Percentiles rank a stretch among this genome's conserved stretches.
Evolutionary conservation across 2,797 vertebrate species (phyloP).

Genomic region (Schizopygopsis malacanthus): DNA sequence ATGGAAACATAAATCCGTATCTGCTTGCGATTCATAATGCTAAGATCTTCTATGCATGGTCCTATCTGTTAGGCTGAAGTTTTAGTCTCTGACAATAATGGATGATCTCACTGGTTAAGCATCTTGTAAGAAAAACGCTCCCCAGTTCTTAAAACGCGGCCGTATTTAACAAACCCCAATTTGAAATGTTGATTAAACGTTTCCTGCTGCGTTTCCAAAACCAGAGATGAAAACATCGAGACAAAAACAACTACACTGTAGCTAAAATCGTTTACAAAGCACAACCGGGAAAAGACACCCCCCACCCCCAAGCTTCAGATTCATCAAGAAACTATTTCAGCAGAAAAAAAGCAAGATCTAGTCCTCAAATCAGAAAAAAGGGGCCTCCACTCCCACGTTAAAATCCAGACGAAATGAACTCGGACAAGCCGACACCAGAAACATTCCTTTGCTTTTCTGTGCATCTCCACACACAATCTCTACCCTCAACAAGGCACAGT

Average conservation of each 20-base stretch:
- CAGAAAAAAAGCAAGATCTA: constrained; percentile 60
- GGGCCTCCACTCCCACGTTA: constrained; percentile 60
- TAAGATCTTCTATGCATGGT: constrained; percentile 3
- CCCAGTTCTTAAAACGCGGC: constrained; percentile 75
- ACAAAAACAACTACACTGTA: constrained; percentile 59
- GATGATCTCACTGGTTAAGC: constrained; percentile 74
- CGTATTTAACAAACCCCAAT: constrained; percentile 65
- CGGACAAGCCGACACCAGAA: constrained; percentile 72
- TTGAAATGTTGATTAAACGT: constrained; percentile 44
- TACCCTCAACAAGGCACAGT: constrained; percentile 80
- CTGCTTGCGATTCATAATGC: constrained; percentile 5
- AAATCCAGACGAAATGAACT: constrained; percentile 71
- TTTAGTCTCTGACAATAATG: constrained; percentile 65
- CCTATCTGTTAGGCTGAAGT: constrained; percentile 54
- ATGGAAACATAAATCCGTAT: constrained; percentile 20
- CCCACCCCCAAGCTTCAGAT: constrained; percentile 43
- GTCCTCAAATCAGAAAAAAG: constrained; percentile 67
- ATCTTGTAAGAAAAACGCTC: constrained; percentile 64
- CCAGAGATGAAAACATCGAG: constrained; percentile 59
- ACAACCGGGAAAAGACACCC: constrained; percentile 45
- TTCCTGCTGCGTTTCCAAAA: constrained; percentile 70
- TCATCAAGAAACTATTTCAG: constrained; percentile 63
- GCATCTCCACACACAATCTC: constrained; percentile 61
- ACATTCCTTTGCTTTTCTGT: constrained; percentile 73
- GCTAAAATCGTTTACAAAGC: constrained; percentile 56